Evolutionary conservation across 2,797 vertebrate species (phyloP), one percentile per base, ranked within the genome.

Genomic region (Mastacembelus armatus): DNA sequence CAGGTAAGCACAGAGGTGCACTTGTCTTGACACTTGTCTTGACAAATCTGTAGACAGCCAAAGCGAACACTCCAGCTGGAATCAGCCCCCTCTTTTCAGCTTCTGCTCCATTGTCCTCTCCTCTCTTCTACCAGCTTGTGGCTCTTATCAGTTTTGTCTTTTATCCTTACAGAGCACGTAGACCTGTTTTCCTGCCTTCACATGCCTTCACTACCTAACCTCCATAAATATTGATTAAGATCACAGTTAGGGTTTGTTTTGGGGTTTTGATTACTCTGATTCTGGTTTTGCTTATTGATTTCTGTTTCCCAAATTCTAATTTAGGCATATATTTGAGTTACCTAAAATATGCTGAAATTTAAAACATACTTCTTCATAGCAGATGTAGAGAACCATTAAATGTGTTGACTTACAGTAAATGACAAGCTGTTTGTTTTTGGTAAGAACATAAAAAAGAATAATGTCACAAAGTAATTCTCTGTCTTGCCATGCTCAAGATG

Each of bases 21-120:
- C 77, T 89, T 85, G 72, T 84, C 74, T 84, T 83, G 85, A 88
- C 85, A 89, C 80, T 85, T 85, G 81, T 83, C 79, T 83, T 73
- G 76, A 78, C 74, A 86, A 84, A 84, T 82, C 74, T 84, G 78
- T 71, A 81, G 80, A 83, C 79, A 65, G 59, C 35, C 71, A 27
- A 67, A 80, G 83, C 32, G 45, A 83, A 79, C 74, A 78, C 66
- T 83, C 60, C 69, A 71, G 42, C 54, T 66, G 55, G 72, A 83
- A 73, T 82, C 62, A 81, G 66, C 44, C 58, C 39, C 67, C 36
- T 74, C 52, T 36, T 58, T 32, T 63, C 44, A 38, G n/a, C 54
- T 26, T 61, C 44, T 73, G 18, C 24, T 65, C 58, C 65, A 51
- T 43, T 48, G 30, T 66, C 42, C 18, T 68, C 32, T 51, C 11